These are phyloP conservation scores for Eristalis tenax DNA, from an alignment of 2,888 invertebrate genomes.

Conservation along the genomic window DNA sequence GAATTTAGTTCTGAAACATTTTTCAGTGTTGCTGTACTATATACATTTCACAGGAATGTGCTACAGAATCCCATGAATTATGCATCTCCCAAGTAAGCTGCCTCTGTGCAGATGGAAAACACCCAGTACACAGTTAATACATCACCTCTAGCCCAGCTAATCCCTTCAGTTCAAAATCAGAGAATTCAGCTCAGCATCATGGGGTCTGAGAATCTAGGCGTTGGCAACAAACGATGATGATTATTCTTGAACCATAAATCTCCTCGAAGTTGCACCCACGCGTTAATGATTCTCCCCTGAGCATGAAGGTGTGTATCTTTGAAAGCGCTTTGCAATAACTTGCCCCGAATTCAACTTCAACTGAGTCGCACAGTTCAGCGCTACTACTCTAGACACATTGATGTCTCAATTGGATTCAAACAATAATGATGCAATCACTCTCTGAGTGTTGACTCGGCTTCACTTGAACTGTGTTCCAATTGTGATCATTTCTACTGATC, in stretches of 20 bases:
- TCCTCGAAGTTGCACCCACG: background rate
- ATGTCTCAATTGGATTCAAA: background rate
- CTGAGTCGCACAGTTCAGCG: background rate
- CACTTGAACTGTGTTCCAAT: background rate
- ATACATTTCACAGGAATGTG: no score
- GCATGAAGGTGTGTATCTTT: background rate
- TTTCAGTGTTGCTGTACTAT: no score
- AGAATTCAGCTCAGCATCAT: background rate
- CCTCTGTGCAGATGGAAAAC: no score
- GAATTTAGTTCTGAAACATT: no score
- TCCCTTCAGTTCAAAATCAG: background rate
- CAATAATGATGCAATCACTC: background rate
- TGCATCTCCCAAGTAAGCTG: no score
- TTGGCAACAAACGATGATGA: background rate
- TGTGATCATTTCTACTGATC: constrained; percentile 23
- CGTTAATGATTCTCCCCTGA: background rate
- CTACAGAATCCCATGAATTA: no score
- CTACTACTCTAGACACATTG: background rate
- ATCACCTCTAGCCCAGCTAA: no score
- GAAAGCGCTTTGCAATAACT: background rate
- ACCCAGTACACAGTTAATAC: no score
- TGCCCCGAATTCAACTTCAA: background rate
- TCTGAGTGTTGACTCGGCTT: background rate
- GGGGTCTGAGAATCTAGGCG: background rate
- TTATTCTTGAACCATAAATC: background rate